phyloP scores from a whole-genome alignment of 2,113 vertebrate genomes.

The Oriolus oriolus region DNA sequence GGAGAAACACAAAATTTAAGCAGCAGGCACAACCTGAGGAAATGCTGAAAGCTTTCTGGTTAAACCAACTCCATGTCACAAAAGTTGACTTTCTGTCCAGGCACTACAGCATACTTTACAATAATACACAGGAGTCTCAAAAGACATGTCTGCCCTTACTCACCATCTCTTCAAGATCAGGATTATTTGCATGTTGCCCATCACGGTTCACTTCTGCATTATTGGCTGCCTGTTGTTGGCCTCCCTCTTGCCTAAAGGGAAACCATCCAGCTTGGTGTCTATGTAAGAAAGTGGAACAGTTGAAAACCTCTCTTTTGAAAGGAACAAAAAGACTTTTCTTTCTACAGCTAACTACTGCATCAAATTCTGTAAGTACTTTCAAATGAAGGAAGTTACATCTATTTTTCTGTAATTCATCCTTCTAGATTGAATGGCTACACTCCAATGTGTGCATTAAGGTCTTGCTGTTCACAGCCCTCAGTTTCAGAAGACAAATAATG shows the following conservation, averaged over 20 bases:
- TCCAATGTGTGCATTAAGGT: neutral
- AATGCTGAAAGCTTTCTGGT: neutral
- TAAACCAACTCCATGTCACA: neutral
- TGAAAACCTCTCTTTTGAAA: neutral
- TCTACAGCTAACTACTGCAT: neutral
- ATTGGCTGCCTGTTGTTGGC: constrained; percentile 73
- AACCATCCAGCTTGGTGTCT: constrained; percentile 97
- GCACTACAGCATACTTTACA: neutral
- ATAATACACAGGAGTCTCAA: neutral
- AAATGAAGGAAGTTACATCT: neutral
- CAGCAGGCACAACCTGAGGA: neutral
- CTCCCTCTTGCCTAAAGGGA: constrained; percentile 87
- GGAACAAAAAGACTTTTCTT: neutral
- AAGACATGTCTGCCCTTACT: neutral
- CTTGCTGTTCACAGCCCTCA: neutral
- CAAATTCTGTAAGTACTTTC: neutral
- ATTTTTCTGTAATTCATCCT: neutral
- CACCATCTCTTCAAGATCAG: constrained; percentile 89
- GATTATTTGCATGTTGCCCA: constrained; percentile 77
- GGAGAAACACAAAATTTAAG: neutral
- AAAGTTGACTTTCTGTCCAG: neutral
- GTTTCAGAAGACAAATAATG: neutral
- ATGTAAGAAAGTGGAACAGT: constrained; percentile 10
- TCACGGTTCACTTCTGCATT: constrained; percentile 78
- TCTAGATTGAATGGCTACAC: neutral